Evolutionary conservation across 1,140 invertebrate species (phyloP).

Genomic region (Druon quercuslanigerum): DNA sequence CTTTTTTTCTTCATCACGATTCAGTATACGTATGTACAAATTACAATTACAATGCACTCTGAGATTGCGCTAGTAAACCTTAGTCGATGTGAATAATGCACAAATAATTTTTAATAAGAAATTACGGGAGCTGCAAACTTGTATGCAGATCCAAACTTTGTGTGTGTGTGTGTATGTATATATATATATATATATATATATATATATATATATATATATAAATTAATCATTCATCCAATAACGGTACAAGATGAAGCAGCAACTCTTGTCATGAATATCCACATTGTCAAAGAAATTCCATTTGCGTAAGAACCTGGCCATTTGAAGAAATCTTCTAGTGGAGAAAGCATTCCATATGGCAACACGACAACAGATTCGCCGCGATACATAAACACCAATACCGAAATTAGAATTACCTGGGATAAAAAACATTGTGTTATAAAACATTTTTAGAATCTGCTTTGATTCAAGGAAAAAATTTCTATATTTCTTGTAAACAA

Average conservation of each 20-base stretch:
- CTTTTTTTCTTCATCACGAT: too few relatives aligned
- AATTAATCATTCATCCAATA: too few relatives aligned
- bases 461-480: constrained; percentile 3
- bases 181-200: too few relatives aligned
- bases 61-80: too few relatives aligned
- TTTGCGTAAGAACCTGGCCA: constrained; percentile 65
- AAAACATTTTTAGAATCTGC: background rate
- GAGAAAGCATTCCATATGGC: constrained; percentile 63
- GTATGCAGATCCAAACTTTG: too few relatives aligned
- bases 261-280: constrained; percentile 63
- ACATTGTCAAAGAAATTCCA: constrained; percentile 65
- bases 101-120: too few relatives aligned
- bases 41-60: too few relatives aligned
- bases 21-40: too few relatives aligned
- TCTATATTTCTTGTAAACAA: constrained; percentile 11
- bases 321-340: constrained; percentile 61
- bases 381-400: constrained; percentile 61
- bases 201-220: too few relatives aligned
- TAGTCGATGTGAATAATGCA: too few relatives aligned
- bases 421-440: constrained; percentile 32
- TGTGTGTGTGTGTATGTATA: too few relatives aligned
- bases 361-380: constrained; percentile 65
- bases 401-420: constrained; percentile 56
- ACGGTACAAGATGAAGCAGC: constrained; percentile 43
- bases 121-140: too few relatives aligned